A percentile compares a stretch with the other conserved stretches of the same genome.
These are phyloP conservation scores for Lasioglossum villosulum DNA, from an alignment of 2,888 invertebrate genomes.

Conservation along the genomic window DNA sequence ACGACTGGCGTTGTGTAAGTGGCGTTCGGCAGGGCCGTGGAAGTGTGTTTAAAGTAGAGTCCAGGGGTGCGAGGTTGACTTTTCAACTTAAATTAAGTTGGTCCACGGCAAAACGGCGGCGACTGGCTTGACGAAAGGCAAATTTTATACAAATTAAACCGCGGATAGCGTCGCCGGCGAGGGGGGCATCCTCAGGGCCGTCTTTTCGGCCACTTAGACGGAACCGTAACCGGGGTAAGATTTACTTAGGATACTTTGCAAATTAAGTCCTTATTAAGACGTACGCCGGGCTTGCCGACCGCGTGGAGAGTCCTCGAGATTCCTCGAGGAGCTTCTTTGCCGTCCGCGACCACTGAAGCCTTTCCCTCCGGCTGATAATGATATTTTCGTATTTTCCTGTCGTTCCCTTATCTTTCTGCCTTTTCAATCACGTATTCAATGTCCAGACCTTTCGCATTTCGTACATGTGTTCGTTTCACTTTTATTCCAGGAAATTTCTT, in stretches of 20 bases:
- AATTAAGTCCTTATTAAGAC: constrained; percentile 70
- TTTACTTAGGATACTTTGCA: constrained; percentile 67
- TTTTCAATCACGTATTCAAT: neutral
- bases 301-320: constrained; percentile 27
- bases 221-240: constrained; percentile 46
- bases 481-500: neutral
- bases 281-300: constrained; percentile 48
- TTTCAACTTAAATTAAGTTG: constrained; percentile 79
- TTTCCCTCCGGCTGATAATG: neutral
- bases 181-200: constrained; percentile 25
- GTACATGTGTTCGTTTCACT: neutral
- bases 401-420: no score
- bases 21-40: neutral
- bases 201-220: constrained; percentile 31
- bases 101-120: constrained; percentile 39
- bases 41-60: constrained; percentile 61
- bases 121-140: constrained; percentile 56
- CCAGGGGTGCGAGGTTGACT: constrained; percentile 69
- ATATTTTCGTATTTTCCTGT: neutral
- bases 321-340: constrained; percentile 22
- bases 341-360: neutral
- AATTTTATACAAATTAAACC: constrained; percentile 77
- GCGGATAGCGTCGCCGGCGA: constrained; percentile 30
- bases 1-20: neutral
- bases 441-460: neutral